phyloP scores from a whole-genome alignment of 2,797 vertebrate genomes.

The Megaceryle alcyon region DNA sequence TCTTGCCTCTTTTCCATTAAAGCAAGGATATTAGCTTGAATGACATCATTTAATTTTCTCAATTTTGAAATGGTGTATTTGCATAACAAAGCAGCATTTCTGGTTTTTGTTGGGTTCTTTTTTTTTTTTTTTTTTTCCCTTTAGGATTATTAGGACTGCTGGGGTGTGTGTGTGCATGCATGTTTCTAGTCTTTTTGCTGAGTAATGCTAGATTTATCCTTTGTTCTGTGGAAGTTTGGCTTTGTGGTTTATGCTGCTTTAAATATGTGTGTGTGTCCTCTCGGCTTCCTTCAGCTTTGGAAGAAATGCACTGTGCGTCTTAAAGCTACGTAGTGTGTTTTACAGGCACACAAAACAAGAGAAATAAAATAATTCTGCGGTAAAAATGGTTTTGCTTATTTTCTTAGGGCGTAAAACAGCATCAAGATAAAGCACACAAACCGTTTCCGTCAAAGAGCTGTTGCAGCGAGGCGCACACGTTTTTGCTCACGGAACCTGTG shows the following conservation, averaged over 20 bases:
- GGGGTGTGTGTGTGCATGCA: not conserved
- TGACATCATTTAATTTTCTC: slow-evolving; percentile 62
- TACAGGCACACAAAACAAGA: not conserved
- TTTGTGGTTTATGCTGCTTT: slow-evolving; percentile 46
- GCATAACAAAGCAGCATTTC: slow-evolving; percentile 50
- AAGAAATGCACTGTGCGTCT: not conserved
- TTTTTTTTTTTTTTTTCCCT: not conserved
- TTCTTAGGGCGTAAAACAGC: not conserved
- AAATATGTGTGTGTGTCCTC: not conserved
- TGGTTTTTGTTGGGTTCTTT: not conserved
- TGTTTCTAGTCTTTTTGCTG: slow-evolving; percentile 35
- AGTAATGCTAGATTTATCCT: slow-evolving; percentile 44
- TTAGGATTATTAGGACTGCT: slow-evolving; percentile 17
- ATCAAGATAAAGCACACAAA: not conserved
- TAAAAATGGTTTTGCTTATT: not conserved
- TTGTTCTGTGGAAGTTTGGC: slow-evolving; percentile 52
- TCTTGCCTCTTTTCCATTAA: slow-evolving; percentile 25
- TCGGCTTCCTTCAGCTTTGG: not conserved
- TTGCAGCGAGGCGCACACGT: not conserved
- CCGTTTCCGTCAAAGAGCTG: not conserved
- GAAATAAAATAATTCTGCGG: not conserved
- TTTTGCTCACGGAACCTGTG: not conserved
- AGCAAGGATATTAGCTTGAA: slow-evolving; percentile 37
- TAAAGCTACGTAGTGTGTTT: not conserved
- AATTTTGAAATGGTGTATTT: slow-evolving; percentile 34